These are phyloP conservation scores for Periplaneta americana DNA, from an alignment of 1,140 invertebrate species.

Conservation along the genomic window DNA sequence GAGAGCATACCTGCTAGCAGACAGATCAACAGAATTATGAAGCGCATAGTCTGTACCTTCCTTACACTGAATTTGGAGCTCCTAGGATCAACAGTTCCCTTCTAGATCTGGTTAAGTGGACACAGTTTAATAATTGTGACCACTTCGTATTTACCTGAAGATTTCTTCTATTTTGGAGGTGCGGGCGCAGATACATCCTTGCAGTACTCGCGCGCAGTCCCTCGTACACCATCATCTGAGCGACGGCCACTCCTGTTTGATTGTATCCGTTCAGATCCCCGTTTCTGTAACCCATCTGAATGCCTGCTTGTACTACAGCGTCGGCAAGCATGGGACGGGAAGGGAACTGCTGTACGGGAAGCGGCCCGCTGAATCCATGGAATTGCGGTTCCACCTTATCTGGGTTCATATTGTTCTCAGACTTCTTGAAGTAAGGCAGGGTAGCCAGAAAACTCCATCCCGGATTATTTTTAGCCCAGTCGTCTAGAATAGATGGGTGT, in stretches of 20 bases:
- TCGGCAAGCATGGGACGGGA: conserved; percentile 36
- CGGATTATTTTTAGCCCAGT: conserved; percentile 58
- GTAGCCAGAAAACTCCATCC: conserved; percentile 68
- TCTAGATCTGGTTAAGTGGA: no score
- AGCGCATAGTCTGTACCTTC: no score
- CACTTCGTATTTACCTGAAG: not conserved
- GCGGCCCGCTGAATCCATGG: conserved; percentile 41
- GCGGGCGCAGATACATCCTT: conserved; percentile 7
- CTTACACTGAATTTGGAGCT: no score
- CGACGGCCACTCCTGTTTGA: conserved; percentile 23
- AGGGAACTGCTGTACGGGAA: conserved; percentile 34
- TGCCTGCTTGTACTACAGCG: conserved; percentile 48
- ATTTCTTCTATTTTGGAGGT: not conserved
- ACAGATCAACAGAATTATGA: no score
- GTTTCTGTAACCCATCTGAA: conserved; percentile 45
- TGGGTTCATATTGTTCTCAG: conserved; percentile 41
- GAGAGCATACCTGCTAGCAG: no score
- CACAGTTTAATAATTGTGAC: no score
- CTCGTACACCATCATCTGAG: conserved; percentile 15
- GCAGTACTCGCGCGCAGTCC: conserved; percentile 10
- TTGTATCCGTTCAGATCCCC: conserved; percentile 45
- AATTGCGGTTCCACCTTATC: conserved; percentile 20
- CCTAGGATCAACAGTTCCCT: no score
- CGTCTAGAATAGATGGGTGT: conserved; percentile 66
- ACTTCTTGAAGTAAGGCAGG: conserved; percentile 59